These are phyloP conservation scores for Eonycteris spelaea DNA, from an alignment of 2,113 vertebrate species.

Conservation along the genomic window DNA sequence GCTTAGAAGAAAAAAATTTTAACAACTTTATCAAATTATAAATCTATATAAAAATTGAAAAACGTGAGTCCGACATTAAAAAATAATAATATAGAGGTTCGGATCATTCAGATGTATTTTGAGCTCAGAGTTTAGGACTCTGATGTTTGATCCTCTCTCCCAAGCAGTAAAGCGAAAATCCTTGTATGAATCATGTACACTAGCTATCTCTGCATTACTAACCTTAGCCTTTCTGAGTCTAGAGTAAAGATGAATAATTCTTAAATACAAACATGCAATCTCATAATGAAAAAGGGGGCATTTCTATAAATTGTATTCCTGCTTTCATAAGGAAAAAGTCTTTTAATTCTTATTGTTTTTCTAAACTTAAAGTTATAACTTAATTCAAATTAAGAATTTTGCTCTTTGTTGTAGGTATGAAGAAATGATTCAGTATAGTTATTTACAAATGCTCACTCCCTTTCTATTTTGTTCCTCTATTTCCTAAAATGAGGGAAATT, in stretches of 20 bases:
- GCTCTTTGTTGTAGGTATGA: background rate
- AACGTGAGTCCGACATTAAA: background rate
- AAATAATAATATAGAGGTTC: background rate
- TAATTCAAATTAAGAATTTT: background rate
- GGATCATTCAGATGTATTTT: background rate
- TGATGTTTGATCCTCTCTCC: background rate
- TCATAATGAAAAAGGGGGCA: background rate
- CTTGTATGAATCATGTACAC: background rate
- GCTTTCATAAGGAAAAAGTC: background rate
- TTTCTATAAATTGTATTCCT: background rate
- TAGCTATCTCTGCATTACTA: background rate
- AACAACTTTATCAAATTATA: background rate
- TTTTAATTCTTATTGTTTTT: background rate
- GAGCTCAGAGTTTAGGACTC: background rate
- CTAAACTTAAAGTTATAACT: background rate
- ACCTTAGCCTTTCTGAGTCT: background rate
- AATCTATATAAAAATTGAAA: background rate
- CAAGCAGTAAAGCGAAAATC: background rate
- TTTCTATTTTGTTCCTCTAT: background rate
- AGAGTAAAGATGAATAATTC: background rate
- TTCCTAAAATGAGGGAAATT: background rate
- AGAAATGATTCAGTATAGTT: background rate
- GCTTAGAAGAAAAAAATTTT: background rate
- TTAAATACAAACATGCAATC: background rate
- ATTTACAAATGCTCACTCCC: background rate